phyloP scores from a whole-genome alignment of 2,888 invertebrate genomes.

The Oasisia sp. region DNA sequence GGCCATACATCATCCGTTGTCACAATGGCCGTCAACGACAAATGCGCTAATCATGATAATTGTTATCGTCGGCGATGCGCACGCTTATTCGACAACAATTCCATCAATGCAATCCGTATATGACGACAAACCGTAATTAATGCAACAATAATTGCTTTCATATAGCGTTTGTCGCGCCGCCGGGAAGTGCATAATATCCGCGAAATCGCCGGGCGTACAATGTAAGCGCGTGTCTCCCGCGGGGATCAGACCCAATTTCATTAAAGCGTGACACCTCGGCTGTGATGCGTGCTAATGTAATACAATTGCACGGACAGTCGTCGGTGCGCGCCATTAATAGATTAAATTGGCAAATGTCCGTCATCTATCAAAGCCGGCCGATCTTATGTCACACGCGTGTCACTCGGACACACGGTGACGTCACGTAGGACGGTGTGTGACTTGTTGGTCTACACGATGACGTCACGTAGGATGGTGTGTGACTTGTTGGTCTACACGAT shows the following conservation, averaged over 20 bases:
- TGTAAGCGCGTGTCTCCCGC: neutral
- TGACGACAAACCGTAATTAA: neutral
- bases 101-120: neutral
- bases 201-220: neutral
- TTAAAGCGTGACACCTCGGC: neutral
- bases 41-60: neutral
- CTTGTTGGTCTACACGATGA: neutral
- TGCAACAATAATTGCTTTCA: neutral
- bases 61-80: neutral
- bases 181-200: neutral
- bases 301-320: conserved; percentile 1
- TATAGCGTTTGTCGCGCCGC: neutral
- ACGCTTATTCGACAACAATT: neutral
- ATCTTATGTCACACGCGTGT: conserved; percentile 10
- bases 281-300: conserved; percentile 1
- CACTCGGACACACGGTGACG: neutral
- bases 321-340: neutral
- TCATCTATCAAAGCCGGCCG: neutral
- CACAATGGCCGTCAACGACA: neutral
- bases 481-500: neutral
- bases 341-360: neutral
- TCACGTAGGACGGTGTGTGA: neutral
- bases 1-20: neutral
- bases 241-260: conserved; percentile 5
- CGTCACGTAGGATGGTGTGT: neutral